Evolutionary conservation across 2,888 invertebrate genomes (phyloP), one percentile per base, ranked within the genome.

Genomic region (Tenthredo amoena): DNA sequence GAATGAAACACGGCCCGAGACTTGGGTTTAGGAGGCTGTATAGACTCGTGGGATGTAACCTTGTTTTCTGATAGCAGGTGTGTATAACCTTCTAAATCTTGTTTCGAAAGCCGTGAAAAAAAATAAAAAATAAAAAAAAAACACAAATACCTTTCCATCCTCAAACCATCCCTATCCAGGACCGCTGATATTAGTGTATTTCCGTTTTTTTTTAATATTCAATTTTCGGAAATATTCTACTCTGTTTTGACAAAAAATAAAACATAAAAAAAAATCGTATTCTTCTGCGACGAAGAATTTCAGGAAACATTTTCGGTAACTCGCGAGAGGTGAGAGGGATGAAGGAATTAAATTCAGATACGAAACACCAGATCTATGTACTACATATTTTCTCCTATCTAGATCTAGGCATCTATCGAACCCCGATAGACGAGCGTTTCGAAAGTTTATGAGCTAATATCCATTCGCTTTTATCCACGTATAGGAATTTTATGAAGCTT

Each of bases 361-460:
- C 31, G 34, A 26, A 9, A 62, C 31, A 31, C 31, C 31, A 9
- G 37, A 40, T 72, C 9, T 68, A 68, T 9, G n/a, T 65, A 65
- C 34, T 34, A 34, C 34, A 34, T 50, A 21, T 76, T 47, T 50
- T 74, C 40, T 74, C 10, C 40, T 72, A 72, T 68, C 68, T 7
- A 31, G 15, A 76, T 76, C 26, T 81, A 40, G 40, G 62, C 58
- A 62, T 81, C 26, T 81, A 81, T 81, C 83, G 37, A 40, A 62
- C 12, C 43, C 34, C 83, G 68, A 83, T 47, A 34, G 83, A 83
- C 83, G 71, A 71, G 15, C 68, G n/a, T 68, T 47, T 40, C 26
- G 26, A 68, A 47, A 68, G 68, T 83, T 83, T 83, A 83, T 34
- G 83, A 71, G 83, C 71, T 83, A 83, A 83, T 83, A 68, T 68